Conservation (phyloP, 2,113 vertebrate genomes). For the Etia nguti region DNA sequence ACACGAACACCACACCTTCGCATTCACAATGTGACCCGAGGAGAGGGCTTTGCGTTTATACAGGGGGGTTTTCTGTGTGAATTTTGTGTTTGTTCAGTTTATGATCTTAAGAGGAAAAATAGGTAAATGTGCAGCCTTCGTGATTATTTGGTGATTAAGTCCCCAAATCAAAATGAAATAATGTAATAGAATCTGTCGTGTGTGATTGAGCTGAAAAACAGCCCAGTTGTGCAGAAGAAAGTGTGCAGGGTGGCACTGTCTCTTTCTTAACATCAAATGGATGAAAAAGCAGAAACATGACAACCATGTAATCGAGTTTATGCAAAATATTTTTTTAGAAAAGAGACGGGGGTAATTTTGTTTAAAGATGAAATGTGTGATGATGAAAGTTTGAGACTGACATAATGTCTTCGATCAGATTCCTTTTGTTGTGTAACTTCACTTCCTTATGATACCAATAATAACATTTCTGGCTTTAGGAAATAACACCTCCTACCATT, state of each 20-base stretch:
- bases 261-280: neutral
- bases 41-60: neutral
- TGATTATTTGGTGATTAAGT: neutral
- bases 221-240: neutral
- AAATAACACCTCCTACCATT: neutral
- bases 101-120: neutral
- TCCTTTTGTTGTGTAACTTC: neutral
- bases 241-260: neutral
- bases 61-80: neutral
- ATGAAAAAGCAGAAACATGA: neutral
- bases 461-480: neutral
- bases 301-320: neutral
- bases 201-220: neutral
- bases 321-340: neutral
- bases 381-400: neutral
- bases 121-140: neutral
- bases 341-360: neutral
- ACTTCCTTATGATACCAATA: neutral
- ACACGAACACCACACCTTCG: accelerated
- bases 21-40: neutral
- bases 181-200: accelerated
- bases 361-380: neutral
- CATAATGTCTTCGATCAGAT: neutral
- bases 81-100: neutral
- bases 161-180: neutral